phyloP scores from a whole-genome alignment of 2,888 invertebrate species.

The Nycteola revayana region DNA sequence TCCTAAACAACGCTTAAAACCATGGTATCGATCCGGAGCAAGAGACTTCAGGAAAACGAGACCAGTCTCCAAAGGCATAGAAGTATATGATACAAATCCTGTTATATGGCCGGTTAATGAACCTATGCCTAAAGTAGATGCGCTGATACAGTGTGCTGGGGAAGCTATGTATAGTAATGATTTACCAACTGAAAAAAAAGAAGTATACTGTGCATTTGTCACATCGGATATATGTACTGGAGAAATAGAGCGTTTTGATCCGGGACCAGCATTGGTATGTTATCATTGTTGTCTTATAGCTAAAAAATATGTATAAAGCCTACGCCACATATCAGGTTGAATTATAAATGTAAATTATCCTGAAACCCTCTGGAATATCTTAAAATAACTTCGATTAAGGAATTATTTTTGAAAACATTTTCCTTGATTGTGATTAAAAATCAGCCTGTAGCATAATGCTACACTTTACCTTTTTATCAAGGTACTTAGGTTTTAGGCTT shows the following conservation, averaged over 20 bases:
- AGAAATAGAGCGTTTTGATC: slow-evolving; percentile 81
- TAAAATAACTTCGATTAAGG: too few relatives aligned
- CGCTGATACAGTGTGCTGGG: slow-evolving; percentile 83
- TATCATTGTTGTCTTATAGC: too few relatives aligned
- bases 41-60: slow-evolving; percentile 70
- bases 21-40: slow-evolving; percentile 75
- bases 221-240: slow-evolving; percentile 78
- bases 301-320: too few relatives aligned
- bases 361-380: too few relatives aligned
- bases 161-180: slow-evolving; percentile 86
- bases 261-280: slow-evolving; percentile 84
- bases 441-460: too few relatives aligned
- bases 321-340: too few relatives aligned
- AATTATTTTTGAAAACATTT: too few relatives aligned
- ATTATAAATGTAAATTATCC: too few relatives aligned
- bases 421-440: too few relatives aligned
- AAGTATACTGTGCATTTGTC: slow-evolving; percentile 86
- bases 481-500: too few relatives aligned
- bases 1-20: slow-evolving; percentile 63
- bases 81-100: slow-evolving; percentile 84
- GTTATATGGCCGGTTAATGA: slow-evolving; percentile 85
- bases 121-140: slow-evolving; percentile 85
- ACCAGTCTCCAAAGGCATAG: slow-evolving; percentile 82
- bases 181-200: slow-evolving; percentile 77
- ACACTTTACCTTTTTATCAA: too few relatives aligned